Percentiles rank a stretch among this genome's conserved stretches.
Evolutionary conservation across 2,888 invertebrate species (phyloP).

Genomic region (Tanypteryx hageni): DNA sequence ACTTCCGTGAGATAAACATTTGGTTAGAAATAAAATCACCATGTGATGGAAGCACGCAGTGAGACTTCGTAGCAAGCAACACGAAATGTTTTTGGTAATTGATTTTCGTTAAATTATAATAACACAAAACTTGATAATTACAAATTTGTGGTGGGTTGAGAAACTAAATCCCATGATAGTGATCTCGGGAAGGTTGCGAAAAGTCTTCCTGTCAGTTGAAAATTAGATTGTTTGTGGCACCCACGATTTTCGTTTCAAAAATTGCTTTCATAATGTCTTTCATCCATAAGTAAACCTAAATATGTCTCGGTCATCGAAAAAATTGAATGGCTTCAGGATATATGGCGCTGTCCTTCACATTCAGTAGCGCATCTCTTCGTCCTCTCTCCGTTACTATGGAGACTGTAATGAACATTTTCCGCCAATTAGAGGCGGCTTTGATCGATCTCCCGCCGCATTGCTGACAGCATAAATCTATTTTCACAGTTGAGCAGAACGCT

Average conservation of each 20-base stretch:
- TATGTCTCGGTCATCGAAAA: not conserved
- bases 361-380: not conserved
- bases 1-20: too few relatives aligned
- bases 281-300: not conserved
- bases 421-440: conserved; percentile 52
- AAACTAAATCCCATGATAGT: too few relatives aligned
- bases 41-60: too few relatives aligned
- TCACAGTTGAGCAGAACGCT: conserved; percentile 21
- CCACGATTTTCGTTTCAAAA: not conserved
- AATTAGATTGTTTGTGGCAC: not conserved
- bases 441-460: conserved; percentile 41
- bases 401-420: conserved; percentile 53
- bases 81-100: too few relatives aligned
- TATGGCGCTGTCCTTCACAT: not conserved
- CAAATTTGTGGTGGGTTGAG: too few relatives aligned
- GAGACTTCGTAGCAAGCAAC: too few relatives aligned
- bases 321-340: not conserved
- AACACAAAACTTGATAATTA: too few relatives aligned
- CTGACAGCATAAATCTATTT: conserved; percentile 49
- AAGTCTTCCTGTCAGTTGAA: not conserved
- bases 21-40: too few relatives aligned
- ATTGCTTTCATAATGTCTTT: not conserved
- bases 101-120: too few relatives aligned
- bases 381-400: not conserved
- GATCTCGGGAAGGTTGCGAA: not conserved